phyloP scores from a whole-genome alignment of 2,888 invertebrate genomes.

The Caprella mutica region DNA sequence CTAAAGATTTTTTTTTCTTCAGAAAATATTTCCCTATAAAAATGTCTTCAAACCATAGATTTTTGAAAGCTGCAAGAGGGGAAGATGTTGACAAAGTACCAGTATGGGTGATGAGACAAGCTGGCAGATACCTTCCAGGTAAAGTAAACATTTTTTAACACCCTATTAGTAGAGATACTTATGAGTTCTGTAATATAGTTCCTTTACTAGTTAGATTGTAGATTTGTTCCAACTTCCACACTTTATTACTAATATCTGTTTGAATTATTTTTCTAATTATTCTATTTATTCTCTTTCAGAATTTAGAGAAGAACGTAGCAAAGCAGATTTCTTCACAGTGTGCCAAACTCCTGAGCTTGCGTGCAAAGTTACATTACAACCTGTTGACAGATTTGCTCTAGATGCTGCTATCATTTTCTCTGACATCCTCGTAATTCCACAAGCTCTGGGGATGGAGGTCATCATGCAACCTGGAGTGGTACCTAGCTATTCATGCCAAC shows the following conservation, averaged over 20 bases:
- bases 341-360: slow-evolving; percentile 81
- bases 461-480: slow-evolving; percentile 82
- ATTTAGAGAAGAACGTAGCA: slow-evolving; percentile 61
- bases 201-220: too few relatives aligned
- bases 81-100: slow-evolving; percentile 75
- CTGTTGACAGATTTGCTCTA: slow-evolving; percentile 70
- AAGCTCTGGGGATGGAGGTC: slow-evolving; percentile 80
- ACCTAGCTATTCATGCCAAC: slow-evolving; percentile 39
- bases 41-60: slow-evolving; percentile 71
- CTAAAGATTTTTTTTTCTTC: too few relatives aligned
- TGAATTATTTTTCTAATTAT: too few relatives aligned
- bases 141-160: too few relatives aligned
- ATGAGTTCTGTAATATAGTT: too few relatives aligned
- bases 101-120: slow-evolving; percentile 97
- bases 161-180: too few relatives aligned
- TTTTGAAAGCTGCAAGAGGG: slow-evolving; percentile 73
- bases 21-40: too few relatives aligned
- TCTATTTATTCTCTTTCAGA: too few relatives aligned
- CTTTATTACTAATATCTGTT: too few relatives aligned
- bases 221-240: too few relatives aligned
- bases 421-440: slow-evolving; percentile 91
- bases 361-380: slow-evolving; percentile 87
- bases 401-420: slow-evolving; percentile 99
- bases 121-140: slow-evolving; percentile 85
- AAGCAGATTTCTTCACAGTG: slow-evolving; percentile 82